Conservation (phyloP, 37 sponge, comb jelly and placozoan genomes). For the Oscarella lobularis region DNA sequence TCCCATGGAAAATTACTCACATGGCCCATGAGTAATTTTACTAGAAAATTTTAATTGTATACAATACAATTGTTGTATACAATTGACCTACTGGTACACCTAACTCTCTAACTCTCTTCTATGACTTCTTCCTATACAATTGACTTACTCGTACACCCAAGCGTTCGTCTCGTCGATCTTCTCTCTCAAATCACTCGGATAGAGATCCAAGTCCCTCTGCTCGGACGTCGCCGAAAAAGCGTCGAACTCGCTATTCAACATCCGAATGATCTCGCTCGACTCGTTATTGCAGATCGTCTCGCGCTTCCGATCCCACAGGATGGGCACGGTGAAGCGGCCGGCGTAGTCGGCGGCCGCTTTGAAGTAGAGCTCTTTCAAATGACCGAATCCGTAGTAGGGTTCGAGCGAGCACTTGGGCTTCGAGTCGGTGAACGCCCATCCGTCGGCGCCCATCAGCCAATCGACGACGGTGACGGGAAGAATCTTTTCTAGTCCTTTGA, state of each 20-base stretch:
- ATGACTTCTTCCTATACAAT: neutral
- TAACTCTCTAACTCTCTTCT: too few species aligned
- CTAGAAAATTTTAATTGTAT: constrained; percentile 3
- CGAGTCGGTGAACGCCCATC: constrained; percentile 34
- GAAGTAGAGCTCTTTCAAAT: constrained; percentile 59
- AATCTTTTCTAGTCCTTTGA: neutral
- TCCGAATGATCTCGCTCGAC: constrained; percentile 78
- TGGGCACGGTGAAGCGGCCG: constrained; percentile 75
- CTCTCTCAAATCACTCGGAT: constrained; percentile 48
- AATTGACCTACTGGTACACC: too few species aligned
- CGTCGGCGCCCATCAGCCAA: neutral
- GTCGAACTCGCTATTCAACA: constrained; percentile 78
- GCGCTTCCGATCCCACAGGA: constrained; percentile 67
- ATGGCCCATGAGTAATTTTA: too few species aligned
- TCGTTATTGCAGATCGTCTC: constrained; percentile 77
- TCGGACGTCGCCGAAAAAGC: constrained; percentile 47
- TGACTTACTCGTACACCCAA: constrained; percentile 62
- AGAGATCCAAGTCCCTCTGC: constrained; percentile 53
- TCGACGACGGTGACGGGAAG: neutral
- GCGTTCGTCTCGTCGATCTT: constrained; percentile 73
- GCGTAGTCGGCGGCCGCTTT: constrained; percentile 32
- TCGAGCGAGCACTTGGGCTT: constrained; percentile 41
- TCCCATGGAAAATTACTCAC: too few species aligned
- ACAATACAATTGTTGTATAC: too few species aligned
- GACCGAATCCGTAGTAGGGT: constrained; percentile 41